These are phyloP conservation scores for Dicyrtoma fusca DNA, from an alignment of 2,888 invertebrate species.

Conservation along the genomic window DNA sequence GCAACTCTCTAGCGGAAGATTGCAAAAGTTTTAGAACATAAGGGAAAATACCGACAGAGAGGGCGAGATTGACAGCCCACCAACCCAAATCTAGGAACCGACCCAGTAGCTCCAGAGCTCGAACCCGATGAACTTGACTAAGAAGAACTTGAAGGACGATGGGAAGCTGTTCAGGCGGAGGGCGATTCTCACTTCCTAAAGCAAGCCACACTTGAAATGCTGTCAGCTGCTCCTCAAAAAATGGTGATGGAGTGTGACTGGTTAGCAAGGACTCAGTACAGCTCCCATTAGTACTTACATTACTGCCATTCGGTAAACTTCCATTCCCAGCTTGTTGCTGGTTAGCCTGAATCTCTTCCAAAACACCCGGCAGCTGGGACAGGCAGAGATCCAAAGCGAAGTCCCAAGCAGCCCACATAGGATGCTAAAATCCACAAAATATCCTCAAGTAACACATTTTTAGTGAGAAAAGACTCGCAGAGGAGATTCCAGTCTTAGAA, in stretches of 20 bases:
- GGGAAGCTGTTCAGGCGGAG: conserved; percentile 93
- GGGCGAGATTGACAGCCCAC: conserved; percentile 92
- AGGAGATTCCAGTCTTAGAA: too few relatives aligned
- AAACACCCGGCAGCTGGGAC: conserved; percentile 76
- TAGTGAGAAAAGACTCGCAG: too few relatives aligned
- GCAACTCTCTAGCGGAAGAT: conserved; percentile 87
- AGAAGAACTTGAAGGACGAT: conserved; percentile 76
- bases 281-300: conserved; percentile 18
- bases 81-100: conserved; percentile 93
- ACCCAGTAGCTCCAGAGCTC: conserved; percentile 91
- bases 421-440: conserved; percentile 65
- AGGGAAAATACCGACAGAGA: conserved; percentile 98
- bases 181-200: conserved; percentile 75
- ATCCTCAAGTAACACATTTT: conserved; percentile 5
- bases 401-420: conserved; percentile 98
- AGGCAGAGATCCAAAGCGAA: conserved; percentile 92
- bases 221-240: conserved; percentile 96
- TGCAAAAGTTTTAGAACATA: conserved; percentile 96
- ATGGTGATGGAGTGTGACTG: conserved; percentile 68
- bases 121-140: conserved; percentile 76
- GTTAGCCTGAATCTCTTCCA: conserved; percentile 40
- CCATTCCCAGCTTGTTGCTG: not conserved
- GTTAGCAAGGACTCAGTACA: conserved; percentile 34
- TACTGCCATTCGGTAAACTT: conserved; percentile 2
- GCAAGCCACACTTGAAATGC: conserved; percentile 96